These are phyloP conservation scores for Gymnothorax javanicus DNA, from an alignment of 2,797 vertebrate species.

Conservation along the genomic window DNA sequence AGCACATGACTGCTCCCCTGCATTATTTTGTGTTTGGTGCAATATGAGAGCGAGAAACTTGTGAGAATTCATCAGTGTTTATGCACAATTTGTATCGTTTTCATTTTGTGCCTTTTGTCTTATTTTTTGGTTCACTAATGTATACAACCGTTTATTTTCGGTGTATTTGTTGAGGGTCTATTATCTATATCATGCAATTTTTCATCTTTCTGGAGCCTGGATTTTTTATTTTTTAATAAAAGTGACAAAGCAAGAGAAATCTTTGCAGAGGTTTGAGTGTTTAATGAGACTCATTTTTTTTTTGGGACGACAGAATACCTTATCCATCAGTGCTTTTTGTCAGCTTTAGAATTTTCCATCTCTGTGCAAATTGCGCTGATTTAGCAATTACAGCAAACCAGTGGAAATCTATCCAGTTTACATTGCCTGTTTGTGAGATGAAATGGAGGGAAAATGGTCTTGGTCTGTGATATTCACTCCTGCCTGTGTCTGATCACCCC, in stretches of 20 bases:
- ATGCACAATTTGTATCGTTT: neutral
- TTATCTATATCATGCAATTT: constrained; percentile 33
- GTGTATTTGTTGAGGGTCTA: neutral
- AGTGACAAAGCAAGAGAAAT: neutral
- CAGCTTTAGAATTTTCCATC: constrained; percentile 12
- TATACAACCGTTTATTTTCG: neutral
- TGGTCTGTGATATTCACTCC: neutral
- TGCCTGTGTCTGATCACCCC: neutral
- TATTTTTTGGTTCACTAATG: neutral
- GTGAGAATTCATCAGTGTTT: neutral
- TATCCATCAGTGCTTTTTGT: constrained; percentile 27
- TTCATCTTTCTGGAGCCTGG: constrained; percentile 1
- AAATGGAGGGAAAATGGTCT: constrained; percentile 18
- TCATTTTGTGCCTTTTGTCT: neutral
- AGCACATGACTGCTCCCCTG: neutral
- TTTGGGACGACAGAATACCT: constrained; percentile 28
- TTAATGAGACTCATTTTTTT: constrained; percentile 26
- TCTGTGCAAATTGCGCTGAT: constrained; percentile 20
- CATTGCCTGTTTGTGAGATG: constrained; percentile 20
- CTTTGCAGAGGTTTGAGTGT: constrained; percentile 1
- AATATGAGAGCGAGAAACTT: neutral
- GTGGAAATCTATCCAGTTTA: constrained; percentile 9
- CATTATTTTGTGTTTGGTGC: neutral
- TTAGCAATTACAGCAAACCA: constrained; percentile 25
- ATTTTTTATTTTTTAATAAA: neutral